Base-by-base conservation (phyloP, 2,888 invertebrate genomes). In the Scrobipalpa atriplicella region DNA sequence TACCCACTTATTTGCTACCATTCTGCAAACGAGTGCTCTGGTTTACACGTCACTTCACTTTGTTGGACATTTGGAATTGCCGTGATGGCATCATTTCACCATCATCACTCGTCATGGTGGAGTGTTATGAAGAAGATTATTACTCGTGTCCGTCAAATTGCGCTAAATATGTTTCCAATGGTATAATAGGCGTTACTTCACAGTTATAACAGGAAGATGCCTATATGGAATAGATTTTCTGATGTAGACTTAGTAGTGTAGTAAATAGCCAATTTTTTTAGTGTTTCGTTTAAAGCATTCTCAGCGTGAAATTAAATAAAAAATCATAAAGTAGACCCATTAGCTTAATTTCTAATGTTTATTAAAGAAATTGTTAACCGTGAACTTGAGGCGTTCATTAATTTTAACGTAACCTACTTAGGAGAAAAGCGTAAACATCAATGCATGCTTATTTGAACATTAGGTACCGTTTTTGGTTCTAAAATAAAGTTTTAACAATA, bases 301-400 rank as follows among this genome's bases (percentile, higher is more conserved):
- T 47, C 7, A 47, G n/a, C 21, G 36, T 60, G 13, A 54, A 54
- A 54, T 54, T 54, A 21, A 21, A 54, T 21, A 54, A 21, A 54
- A 21, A 21, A n/a, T 21, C 10, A 16, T 11, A 56, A 29, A 56
- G 21, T 29, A 56, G 29, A 8, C 8, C 9, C 13, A 19, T 58
- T 41, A 61, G 41, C 41, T 41, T 19, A 61, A 41, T 43, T 62
- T 43, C 62, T 43, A 43, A 43, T 62, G 51, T 52, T 36, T 52
- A 64, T 64, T 52, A 64, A 38, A 11, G 18, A 39, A 54, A 64
- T 64, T 19, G 52, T 52, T 64, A 18, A 64, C 64, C 52, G 52
- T 64, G 64, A 64, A 64, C 64, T 64, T 52, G 54, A 47, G 19
- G 52, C 11, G 19, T 52, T 47, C 52, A 64, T 64, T 52, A 63